A percentile compares a stretch with the other conserved stretches of the same genome.
Evolutionary conservation across 2,888 invertebrate genomes (phyloP).

Genomic region (Notodonta ziczac): DNA sequence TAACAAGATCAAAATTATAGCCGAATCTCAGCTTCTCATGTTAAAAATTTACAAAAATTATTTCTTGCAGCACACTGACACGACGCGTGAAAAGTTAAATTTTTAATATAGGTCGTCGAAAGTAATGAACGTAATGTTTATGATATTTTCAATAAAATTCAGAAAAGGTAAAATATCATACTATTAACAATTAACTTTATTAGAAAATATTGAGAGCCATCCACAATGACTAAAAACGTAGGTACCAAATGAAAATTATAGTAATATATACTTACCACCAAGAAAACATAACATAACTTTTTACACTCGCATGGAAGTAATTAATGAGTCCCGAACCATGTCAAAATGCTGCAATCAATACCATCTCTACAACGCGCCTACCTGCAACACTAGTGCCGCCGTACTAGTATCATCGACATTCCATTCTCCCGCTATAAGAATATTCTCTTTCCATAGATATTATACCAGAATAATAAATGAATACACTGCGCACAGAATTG

Average conservation of each 20-base stretch:
- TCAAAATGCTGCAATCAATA: constrained; percentile 6
- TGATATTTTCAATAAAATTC: too few relatives aligned
- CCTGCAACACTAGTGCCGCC: too few relatives aligned
- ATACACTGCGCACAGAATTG: too few relatives aligned
- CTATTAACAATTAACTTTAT: neutral
- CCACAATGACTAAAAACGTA: neutral
- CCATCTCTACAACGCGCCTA: neutral
- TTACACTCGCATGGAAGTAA: too few relatives aligned
- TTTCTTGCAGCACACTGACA: constrained; percentile 15
- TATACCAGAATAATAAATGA: too few relatives aligned
- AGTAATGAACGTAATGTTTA: too few relatives aligned
- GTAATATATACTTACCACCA: neutral
- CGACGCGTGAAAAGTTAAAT: neutral
- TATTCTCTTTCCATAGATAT: too few relatives aligned
- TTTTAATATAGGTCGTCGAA: too few relatives aligned
- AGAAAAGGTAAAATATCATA: neutral
- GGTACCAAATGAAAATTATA: neutral
- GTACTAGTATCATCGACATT: too few relatives aligned
- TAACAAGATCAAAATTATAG: constrained; percentile 19
- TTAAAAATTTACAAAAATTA: constrained; percentile 39
- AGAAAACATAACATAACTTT: too few relatives aligned
- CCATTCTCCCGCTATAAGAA: too few relatives aligned
- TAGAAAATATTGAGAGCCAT: neutral
- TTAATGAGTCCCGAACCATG: constrained; percentile 6
- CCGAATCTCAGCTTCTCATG: constrained; percentile 12